These are phyloP conservation scores for Todiramphus chloris DNA, from an alignment of 2,113 vertebrate species.

Conservation along the genomic window DNA sequence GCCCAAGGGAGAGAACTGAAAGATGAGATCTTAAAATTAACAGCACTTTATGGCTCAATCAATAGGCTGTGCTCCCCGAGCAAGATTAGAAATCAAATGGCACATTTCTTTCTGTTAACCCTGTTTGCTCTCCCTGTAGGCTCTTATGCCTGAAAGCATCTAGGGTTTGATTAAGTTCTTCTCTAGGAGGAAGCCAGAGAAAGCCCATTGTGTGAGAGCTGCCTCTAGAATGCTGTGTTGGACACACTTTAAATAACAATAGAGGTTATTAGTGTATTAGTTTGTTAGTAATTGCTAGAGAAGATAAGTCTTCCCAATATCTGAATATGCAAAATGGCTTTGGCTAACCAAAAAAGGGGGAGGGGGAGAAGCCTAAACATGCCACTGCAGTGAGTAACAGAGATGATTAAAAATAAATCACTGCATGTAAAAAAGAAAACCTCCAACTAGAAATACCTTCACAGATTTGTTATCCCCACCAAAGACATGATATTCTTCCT, in stretches of 20 bases:
- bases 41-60: conserved; percentile 36
- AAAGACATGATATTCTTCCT: neutral
- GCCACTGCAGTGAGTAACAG: neutral
- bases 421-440: neutral
- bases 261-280: neutral
- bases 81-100: conserved; percentile 40
- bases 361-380: neutral
- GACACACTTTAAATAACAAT: conserved; percentile 39
- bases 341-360: neutral
- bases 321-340: conserved; percentile 42
- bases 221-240: neutral
- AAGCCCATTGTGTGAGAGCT: neutral
- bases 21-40: conserved; percentile 48
- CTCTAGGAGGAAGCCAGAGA: neutral
- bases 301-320: conserved; percentile 34
- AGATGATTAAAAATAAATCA: neutral
- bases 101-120: conserved; percentile 26
- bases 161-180: conserved; percentile 40
- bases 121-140: neutral
- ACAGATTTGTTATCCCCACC: neutral
- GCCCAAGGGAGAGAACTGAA: conserved; percentile 38
- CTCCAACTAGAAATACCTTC: neutral
- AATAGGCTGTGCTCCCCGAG: conserved; percentile 10
- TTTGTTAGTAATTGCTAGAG: conserved; percentile 10
- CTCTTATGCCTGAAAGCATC: conserved; percentile 19